These are phyloP conservation scores for Phaethon lepturus DNA, from an alignment of 2,113 vertebrate genomes.

Conservation along the genomic window DNA sequence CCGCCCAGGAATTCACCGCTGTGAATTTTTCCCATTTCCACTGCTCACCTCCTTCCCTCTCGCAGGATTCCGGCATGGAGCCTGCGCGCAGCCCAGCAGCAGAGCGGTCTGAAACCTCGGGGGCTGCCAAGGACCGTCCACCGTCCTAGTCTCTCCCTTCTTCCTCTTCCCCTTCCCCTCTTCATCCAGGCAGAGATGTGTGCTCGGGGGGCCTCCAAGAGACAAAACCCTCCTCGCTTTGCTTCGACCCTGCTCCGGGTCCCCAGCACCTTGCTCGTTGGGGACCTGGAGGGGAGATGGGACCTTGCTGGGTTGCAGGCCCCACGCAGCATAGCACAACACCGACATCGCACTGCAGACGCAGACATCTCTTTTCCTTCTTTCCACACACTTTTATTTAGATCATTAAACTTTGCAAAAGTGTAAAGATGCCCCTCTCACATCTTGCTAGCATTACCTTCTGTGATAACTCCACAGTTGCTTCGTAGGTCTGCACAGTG, in stretches of 20 bases:
- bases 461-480: neutral
- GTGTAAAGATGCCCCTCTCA: neutral
- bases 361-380: neutral
- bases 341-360: neutral
- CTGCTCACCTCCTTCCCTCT: neutral
- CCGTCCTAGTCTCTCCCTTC: neutral
- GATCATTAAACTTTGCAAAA: neutral
- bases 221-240: neutral
- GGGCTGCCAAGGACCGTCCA: neutral
- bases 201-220: neutral
- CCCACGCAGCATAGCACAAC: neutral
- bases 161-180: neutral
- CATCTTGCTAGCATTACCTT: neutral
- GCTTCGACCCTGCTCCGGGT: neutral
- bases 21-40: neutral
- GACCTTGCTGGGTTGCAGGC: neutral
- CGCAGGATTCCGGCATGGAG: rapidly evolving
- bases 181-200: neutral
- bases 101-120: too few species aligned
- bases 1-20: neutral
- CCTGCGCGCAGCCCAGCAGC: neutral
- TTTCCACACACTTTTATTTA: neutral
- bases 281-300: neutral
- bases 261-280: rapidly evolving
- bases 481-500: neutral